Base-by-base conservation (phyloP, 2,113 vertebrate genomes). In the Chaenocephalus aceratus region DNA sequence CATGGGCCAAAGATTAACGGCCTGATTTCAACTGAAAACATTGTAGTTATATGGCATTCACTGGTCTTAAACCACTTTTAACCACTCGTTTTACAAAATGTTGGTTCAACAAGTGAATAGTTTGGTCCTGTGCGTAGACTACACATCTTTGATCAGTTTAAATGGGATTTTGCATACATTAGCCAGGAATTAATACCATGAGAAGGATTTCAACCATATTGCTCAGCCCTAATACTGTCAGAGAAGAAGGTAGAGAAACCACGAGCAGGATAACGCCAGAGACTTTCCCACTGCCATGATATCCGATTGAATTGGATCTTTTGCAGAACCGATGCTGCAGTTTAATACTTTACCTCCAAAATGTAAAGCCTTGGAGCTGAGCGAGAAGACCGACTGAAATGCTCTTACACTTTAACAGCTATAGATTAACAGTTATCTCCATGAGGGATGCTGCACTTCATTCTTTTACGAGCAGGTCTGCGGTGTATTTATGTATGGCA, bases 401-500 rank as follows among this genome's bases (percentile, higher is more conserved):
- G 56, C 52, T 81, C 67, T 65, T 57, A 52, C 59, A 75, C 77
- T 62, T 34, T 6, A 69, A 26, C 53, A 30, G 75, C 80, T 30
- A 59, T 54, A 82, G 73, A 79, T 72, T 68, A 72, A 82, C 66
- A 62, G 71, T 75, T 80, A 80, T 86, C 86, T 77, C 52, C 64
- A 10, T 83, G 81, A 91, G 77, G 54, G 86, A 89, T 77, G 87
- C 8, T 59, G 23, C 74, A 44, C 72, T 68, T 79, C 71, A 21
- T 52, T 61, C 57, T 77, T 78, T 81, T 60, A 79, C 45, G 62
- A 80, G 74, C 62, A 41, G 49, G 52, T 64, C 71, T 67, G 76
- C 0, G 10, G 10, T 36, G 70, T 92, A 86, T 95, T 95, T 91
- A 86, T 84, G 91, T 54, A 72, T 67, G 78, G 85, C 82, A 81